Percentiles rank a stretch among this genome's conserved stretches.
phyloP scores from a whole-genome alignment of 2,888 invertebrate genomes.

The Harmothoe impar region DNA sequence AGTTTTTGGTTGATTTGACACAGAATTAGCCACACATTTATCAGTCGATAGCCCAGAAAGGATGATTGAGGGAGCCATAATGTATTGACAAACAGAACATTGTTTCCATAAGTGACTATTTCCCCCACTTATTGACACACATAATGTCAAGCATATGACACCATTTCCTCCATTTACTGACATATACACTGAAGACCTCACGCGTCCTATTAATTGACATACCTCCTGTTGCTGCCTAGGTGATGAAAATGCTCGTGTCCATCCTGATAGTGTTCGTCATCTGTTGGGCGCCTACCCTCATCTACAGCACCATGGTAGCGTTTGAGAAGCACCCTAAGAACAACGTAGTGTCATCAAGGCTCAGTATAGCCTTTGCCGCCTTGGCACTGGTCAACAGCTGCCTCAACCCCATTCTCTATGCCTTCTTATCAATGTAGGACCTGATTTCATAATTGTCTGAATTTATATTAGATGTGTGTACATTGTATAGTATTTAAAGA shows the following conservation, averaged over 20 bases:
- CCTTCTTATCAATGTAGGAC: slow-evolving; percentile 33
- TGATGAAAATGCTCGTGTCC: slow-evolving; percentile 37
- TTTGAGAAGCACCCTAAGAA: background rate
- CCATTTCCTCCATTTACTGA: no score
- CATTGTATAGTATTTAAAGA: background rate
- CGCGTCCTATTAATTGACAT: no score
- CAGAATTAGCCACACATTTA: no score
- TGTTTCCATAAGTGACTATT: no score
- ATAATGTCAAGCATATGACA: no score
- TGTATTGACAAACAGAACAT: no score
- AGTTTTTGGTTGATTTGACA: no score
- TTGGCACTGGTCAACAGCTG: slow-evolving; percentile 32
- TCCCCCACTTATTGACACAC: no score
- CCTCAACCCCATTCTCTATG: slow-evolving; percentile 26
- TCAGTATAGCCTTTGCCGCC: slow-evolving; percentile 26
- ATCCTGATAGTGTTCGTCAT: slow-evolving; percentile 40
- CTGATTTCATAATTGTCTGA: background rate
- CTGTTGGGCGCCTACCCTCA: slow-evolving; percentile 25
- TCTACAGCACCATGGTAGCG: slow-evolving; percentile 6
- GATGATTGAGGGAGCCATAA: no score
- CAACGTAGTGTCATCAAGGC: background rate
- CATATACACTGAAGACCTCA: no score
- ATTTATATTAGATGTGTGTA: background rate
- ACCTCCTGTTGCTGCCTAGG: background rate
- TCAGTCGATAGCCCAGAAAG: no score